A percentile compares a stretch with the other conserved stretches of the same genome.
phyloP scores from a whole-genome alignment of 2,113 vertebrate genomes.

The Falcunculus frontatus region DNA sequence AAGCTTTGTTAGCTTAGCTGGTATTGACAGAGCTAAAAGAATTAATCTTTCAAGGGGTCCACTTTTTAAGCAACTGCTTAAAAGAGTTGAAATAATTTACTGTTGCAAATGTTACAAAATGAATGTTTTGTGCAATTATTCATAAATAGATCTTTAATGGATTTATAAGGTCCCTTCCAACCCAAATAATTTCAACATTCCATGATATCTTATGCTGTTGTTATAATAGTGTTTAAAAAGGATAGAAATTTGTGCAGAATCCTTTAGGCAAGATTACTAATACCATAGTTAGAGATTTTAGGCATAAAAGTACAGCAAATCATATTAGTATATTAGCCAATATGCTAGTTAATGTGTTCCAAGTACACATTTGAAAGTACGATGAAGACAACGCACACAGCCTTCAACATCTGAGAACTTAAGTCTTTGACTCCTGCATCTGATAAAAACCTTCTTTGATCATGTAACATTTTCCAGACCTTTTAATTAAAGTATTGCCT shows the following conservation, averaged over 20 bases:
- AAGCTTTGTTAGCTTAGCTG: background rate
- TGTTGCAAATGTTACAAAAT: background rate
- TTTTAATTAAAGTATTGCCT: background rate
- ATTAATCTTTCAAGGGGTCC: background rate
- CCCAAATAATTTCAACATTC: background rate
- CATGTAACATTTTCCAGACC: background rate
- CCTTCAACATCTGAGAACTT: background rate
- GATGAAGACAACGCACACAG: background rate
- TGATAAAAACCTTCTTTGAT: background rate
- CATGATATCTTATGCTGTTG: background rate
- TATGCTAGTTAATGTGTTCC: background rate
- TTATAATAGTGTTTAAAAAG: background rate
- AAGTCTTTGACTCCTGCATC: background rate
- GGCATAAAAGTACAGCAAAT: background rate
- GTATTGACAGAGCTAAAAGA: background rate
- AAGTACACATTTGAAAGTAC: background rate
- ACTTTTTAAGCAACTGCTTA: background rate
- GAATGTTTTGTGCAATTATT: background rate
- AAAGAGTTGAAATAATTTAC: background rate
- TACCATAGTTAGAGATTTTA: background rate
- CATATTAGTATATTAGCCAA: background rate
- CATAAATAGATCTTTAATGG: background rate
- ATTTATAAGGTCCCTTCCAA: background rate
- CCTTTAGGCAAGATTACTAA: background rate
- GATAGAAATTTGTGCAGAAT: background rate